Percentiles rank a stretch among this genome's conserved stretches.
These are phyloP conservation scores for Noctua pronuba DNA, from an alignment of 2,888 invertebrate genomes.

Conservation along the genomic window DNA sequence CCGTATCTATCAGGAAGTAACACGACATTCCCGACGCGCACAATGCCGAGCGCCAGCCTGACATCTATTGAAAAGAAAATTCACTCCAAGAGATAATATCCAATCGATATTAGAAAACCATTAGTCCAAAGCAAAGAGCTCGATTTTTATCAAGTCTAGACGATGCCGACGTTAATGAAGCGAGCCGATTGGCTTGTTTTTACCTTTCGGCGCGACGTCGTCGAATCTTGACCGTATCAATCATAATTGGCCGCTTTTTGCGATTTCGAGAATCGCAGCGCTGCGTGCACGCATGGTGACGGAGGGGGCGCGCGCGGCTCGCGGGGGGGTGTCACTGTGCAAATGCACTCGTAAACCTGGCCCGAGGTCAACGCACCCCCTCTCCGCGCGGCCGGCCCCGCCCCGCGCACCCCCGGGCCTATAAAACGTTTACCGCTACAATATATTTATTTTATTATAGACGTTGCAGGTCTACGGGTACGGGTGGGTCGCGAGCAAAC, in stretches of 20 bases:
- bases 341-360: slow-evolving; percentile 89
- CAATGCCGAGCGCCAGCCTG: slow-evolving; percentile 38
- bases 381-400: slow-evolving; percentile 70
- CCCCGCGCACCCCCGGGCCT: slow-evolving; percentile 75
- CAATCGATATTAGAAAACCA: slow-evolving; percentile 58
- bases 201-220: slow-evolving; percentile 75
- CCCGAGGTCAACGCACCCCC: slow-evolving; percentile 86
- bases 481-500: slow-evolving; percentile 66
- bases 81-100: slow-evolving; percentile 43
- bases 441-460: slow-evolving; percentile 81
- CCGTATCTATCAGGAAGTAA: slow-evolving; percentile 67
- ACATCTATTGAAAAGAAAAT: slow-evolving; percentile 55
- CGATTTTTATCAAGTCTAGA: slow-evolving; percentile 69
- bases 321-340: slow-evolving; percentile 88
- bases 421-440: slow-evolving; percentile 85
- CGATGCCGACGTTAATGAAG: slow-evolving; percentile 71
- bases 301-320: slow-evolving; percentile 62
- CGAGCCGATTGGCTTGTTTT: slow-evolving; percentile 74
- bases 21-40: slow-evolving; percentile 57
- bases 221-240: slow-evolving; percentile 83
- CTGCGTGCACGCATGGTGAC: slow-evolving; percentile 83
- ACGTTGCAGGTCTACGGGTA: slow-evolving; percentile 65
- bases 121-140: slow-evolving; percentile 43
- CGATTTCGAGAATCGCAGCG: slow-evolving; percentile 79
- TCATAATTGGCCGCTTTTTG: slow-evolving; percentile 86